These are phyloP conservation scores for Acrocephalus arundinaceus DNA, from an alignment of 2,113 vertebrate genomes.

Conservation along the genomic window DNA sequence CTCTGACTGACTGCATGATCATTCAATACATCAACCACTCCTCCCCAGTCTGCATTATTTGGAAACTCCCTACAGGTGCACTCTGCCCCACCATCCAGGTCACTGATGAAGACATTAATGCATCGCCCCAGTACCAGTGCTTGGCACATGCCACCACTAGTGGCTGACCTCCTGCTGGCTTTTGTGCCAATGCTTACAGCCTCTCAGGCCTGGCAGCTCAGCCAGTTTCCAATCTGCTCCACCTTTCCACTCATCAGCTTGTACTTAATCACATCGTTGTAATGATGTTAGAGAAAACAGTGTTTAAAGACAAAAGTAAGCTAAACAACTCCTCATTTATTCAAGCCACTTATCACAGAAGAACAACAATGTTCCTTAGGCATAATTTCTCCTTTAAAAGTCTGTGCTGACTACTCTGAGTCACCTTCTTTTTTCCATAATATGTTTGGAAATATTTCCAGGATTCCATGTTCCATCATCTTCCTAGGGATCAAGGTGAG, in stretches of 20 bases:
- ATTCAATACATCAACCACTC: neutral
- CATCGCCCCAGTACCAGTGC: neutral
- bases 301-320: neutral
- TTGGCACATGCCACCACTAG: neutral
- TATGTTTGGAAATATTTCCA: neutral
- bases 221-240: neutral
- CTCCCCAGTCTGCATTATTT: neutral
- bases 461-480: neutral
- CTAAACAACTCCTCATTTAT: neutral
- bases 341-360: neutral
- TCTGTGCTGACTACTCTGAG: neutral
- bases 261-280: neutral
- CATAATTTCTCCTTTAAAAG: neutral
- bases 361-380: neutral
- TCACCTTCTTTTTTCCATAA: neutral
- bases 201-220: neutral
- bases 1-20: neutral
- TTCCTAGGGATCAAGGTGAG: neutral
- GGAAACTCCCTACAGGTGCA: neutral
- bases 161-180: neutral
- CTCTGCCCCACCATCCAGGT: neutral
- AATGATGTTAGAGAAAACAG: neutral
- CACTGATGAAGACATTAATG: neutral
- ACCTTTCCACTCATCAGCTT: neutral
- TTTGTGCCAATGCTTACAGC: accelerated